Evolutionary conservation across 2,797 vertebrate species (phyloP), one percentile per base, ranked within the genome.

Genomic region (Mus minutoides): DNA sequence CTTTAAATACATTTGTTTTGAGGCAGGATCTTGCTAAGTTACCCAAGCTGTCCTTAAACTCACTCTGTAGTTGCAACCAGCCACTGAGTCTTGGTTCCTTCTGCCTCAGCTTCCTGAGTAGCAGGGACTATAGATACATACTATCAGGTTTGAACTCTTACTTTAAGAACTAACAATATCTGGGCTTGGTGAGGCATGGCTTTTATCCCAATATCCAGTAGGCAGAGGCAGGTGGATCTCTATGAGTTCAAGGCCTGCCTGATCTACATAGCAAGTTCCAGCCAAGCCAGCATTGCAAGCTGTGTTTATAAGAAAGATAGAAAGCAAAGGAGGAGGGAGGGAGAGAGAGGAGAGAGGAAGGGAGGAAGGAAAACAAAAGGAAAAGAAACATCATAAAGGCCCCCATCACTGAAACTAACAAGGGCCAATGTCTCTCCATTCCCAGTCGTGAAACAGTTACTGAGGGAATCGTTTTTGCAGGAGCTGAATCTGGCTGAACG

Each of bases 271-370:
- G 31, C 19, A n/a, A 67, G 31, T n/a, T n/a, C 12, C 6, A 52
- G 43, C 62, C 6, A 31, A 49, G 43, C 1, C 80, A 43, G 56
- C 40, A 40, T 17, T 60, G 40, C 24, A 29, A 60, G 37, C 37
- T 62, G 16, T 83, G 8, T 29, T 77, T 46, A 77, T 77, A 77
- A 49, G 14, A 43, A 46, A 76, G 10, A 52, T 11, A 46, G 52
- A 24, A 13, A 49, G 16, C 17, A 46, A 77, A 24, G 3, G 2
- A 40, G 16, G 7, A 29, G 4, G 0, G 2, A 10, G 4, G 7
- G 43, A 3, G 21, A 19, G 19, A 2, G 8, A 43, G 5, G 22
- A 12, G 10, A 7, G 43, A 37, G 19, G 26, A 79, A 79, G 10
- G 16, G 43, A 37, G 19, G 26, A 79, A 79, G 43, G 40, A 26